Evolutionary conservation across 2,113 vertebrate genomes (phyloP), one percentile per base, ranked within the genome.

Genomic region (Onychostoma macrolepis): DNA sequence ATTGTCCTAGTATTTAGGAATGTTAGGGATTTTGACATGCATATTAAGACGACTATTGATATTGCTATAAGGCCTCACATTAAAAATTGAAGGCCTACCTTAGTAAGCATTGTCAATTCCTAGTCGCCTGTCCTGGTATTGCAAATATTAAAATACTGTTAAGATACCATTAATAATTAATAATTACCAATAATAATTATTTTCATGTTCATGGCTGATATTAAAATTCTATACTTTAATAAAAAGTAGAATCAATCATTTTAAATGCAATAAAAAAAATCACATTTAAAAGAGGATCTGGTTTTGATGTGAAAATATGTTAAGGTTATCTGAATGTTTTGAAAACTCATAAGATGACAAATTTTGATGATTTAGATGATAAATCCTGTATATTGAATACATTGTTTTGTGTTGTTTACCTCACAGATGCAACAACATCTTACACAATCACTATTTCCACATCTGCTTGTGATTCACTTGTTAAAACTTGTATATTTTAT

Each of bases 391-490:
- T 33, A 38, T 38, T 24, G 4, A 19, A 72, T 72, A 72, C 69
- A 12, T 26, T 75, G 72, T 43, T 75, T 75, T 15, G 13, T 76
- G 12, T 17, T 26, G 41, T 76, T 76, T 28, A 76, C 74, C 12
- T 48, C 4, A 21, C 21, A 36, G 36, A 26, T 41, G 33, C 38
- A 71, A 82, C 56, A 87, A 76, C 43, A 65, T 45, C 15, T 85
- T 69, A 50, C 80, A 63, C 21, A 81, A 80, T 76, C 56, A 21
- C 65, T 63, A 30, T 76, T 81, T 84, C 24, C 56, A 84, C 81
- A 89, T 80, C 82, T 87, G 88, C 67, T 82, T 83, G 17, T 85
- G 21, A 78, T 87, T 87, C 28, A 61, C 56, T 85, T 76, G 41
- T 58, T 80, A 61, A 38, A 17, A 69, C 24, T 69, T 61, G 79